Percentiles rank a stretch among this genome's conserved stretches.
These are phyloP conservation scores for Bombyx mandarina DNA, from an alignment of 1,140 invertebrate genomes.

Conservation along the genomic window DNA sequence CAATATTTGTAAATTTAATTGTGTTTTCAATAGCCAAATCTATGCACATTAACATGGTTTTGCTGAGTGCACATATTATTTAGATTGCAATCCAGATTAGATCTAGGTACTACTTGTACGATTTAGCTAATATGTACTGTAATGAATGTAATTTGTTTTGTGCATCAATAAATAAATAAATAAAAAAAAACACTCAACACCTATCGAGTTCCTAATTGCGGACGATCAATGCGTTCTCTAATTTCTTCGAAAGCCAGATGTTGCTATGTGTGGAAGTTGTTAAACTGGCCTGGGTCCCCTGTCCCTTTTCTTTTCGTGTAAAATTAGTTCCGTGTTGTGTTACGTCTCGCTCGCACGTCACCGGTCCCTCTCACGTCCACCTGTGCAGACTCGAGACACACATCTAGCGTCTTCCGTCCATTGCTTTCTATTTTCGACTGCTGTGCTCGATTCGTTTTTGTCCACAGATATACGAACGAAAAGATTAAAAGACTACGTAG, in stretches of 20 bases:
- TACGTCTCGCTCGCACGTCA: constrained; percentile 32
- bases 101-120: no score
- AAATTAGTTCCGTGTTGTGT: constrained; percentile 30
- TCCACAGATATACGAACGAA: not conserved
- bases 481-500: no score
- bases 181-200: not conserved
- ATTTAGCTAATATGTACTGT: no score
- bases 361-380: constrained; percentile 42
- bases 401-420: constrained; percentile 47
- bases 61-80: no score
- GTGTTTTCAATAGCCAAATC: no score
- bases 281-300: constrained; percentile 27
- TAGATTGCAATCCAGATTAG: no score
- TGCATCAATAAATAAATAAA: no score
- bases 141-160: no score
- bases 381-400: constrained; percentile 51
- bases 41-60: no score
- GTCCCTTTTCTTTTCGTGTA: constrained; percentile 46
- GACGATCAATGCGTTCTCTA: constrained; percentile 38
- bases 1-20: no score
- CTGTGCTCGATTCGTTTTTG: constrained; percentile 27
- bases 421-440: constrained; percentile 65
- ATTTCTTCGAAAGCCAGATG: constrained; percentile 45
- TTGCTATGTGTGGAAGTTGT: constrained; percentile 39
- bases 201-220: constrained; percentile 30